Base-by-base conservation (phyloP, 2,113 vertebrate genomes). In the Sander lucioperca region DNA sequence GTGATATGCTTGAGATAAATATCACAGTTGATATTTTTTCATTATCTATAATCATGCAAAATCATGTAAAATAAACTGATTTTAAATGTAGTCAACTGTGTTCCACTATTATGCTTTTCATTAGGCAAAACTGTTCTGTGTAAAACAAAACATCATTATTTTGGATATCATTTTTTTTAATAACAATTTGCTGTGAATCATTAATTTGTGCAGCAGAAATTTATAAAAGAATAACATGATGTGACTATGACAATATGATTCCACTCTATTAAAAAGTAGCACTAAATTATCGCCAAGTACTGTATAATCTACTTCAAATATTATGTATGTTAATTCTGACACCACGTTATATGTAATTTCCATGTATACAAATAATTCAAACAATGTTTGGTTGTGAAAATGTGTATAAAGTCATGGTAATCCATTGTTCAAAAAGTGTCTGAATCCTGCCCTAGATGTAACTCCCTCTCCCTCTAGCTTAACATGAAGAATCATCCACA, bases 401-500 rank as follows among this genome's bases (percentile, higher is more conserved):
- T 56, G 18, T 16, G 7, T 47, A 65, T 23, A 16, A 43, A 23
- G 39, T 71, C 12, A n/a, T 19, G 39, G 14, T 9, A 33, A 33
- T 39, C 66, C 11, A 15, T 33, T 33, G 58, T 10, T 48, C 21
- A 27, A 51, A 27, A 12, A 68, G 33, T 54, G 10, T 47, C 19
- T 21, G 27, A 5, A 19, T 59, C 58, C 27, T 57, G 4, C 36
- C 21, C 30, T 2, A 30, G 47, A 3, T 57, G 67, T 21, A 51
- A 58, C 4, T 15, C 5, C 9, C 53, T 69, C 45, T 45, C 53
- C 23, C 27, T 47, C 13, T 13, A 65, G 39, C n/a, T 54, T 65
- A 50, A 76, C 33, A 59, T 62, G 36, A 61, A 76, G 11, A 64
- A 19, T 54, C 23, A 50, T 66, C 21, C 62, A 53, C n/a, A 51